Evolutionary conservation across 2,888 invertebrate genomes (phyloP), one percentile per base, ranked within the genome.

Genomic region (Ganaspis brasiliensis): DNA sequence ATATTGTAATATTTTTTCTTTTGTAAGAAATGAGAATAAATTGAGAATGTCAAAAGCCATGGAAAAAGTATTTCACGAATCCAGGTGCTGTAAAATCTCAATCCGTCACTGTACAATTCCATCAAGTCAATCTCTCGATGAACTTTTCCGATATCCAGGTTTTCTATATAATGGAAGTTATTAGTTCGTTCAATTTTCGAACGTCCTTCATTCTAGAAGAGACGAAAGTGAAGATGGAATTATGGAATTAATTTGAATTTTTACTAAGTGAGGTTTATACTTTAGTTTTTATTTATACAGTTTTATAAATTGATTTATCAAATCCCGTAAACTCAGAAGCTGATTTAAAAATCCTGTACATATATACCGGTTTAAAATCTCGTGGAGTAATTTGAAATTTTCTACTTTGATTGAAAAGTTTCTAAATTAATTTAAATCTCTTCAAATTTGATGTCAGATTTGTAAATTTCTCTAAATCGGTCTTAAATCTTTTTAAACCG

Each of bases 141-240:
- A 26, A 57, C 14, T 57, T 57, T 57, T 31, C 14, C 57, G 57
- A n/a, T 57, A 57, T 24, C 57, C 26, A 57, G 24, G 24, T 31
- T 57, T 57, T 56, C 56, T 56, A 19, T 26, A 56, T 14, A 56
- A 56, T 56, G 56, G 26, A 56, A 56, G 26, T 56, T 57, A 57
- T 57, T n/a, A 31, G 24, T 57, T 31, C 57, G 31, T 61, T 9
- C 35, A 59, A 35, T 59, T 59, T 16, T n/a, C 59, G 19, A 61
- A 61, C 31, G 35, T 19, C 35, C 16, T 16, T 35, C 16, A 35
- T 57, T 26, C 26, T n/a, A 61, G 35, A 61, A 35, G 35, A 61
- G 31, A 35, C 35, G 10, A 2, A 35, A 35, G 26, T 35, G 35
- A 61, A 61, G 31, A 16, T 16, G 12, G 9, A 35, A 35, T 61